Evolutionary conservation across 2,888 invertebrate species (phyloP).

Genomic region (Leistus spinibarbis): DNA sequence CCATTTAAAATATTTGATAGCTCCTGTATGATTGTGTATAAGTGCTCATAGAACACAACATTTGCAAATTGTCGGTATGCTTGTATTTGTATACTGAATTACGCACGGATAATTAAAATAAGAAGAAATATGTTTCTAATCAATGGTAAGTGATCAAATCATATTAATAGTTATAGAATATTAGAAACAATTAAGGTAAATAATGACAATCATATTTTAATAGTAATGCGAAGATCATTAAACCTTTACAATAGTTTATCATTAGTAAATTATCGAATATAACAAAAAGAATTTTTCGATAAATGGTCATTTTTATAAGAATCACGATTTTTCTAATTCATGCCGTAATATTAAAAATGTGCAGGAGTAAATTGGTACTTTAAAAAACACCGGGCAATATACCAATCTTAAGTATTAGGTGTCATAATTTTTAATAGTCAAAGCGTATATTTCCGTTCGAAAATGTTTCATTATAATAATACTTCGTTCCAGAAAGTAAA

Average conservation of each 20-base stretch:
- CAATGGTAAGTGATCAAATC: too few relatives aligned
- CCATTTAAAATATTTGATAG: neutral
- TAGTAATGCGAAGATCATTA: neutral
- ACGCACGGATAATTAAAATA: neutral
- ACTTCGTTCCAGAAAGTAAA: neutral
- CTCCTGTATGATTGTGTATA: neutral
- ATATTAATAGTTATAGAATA: too few relatives aligned
- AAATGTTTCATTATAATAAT: neutral
- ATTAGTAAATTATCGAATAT: too few relatives aligned
- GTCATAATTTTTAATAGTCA: too few relatives aligned
- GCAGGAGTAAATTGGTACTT: too few relatives aligned
- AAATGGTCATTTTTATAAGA: too few relatives aligned
- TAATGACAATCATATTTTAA: neutral
- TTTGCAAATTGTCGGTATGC: neutral
- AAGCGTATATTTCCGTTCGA: neutral
- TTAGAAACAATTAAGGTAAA: neutral
- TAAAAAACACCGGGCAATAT: too few relatives aligned
- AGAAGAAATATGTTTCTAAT: neutral
- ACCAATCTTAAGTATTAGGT: too few relatives aligned
- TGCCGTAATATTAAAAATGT: too few relatives aligned
- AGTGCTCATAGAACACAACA: neutral
- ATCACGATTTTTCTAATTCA: too few relatives aligned
- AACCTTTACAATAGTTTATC: neutral
- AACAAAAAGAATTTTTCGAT: too few relatives aligned
- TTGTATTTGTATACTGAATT: neutral